These are phyloP conservation scores for Ophraella communa DNA, from an alignment of 2,888 invertebrate species.

Conservation along the genomic window DNA sequence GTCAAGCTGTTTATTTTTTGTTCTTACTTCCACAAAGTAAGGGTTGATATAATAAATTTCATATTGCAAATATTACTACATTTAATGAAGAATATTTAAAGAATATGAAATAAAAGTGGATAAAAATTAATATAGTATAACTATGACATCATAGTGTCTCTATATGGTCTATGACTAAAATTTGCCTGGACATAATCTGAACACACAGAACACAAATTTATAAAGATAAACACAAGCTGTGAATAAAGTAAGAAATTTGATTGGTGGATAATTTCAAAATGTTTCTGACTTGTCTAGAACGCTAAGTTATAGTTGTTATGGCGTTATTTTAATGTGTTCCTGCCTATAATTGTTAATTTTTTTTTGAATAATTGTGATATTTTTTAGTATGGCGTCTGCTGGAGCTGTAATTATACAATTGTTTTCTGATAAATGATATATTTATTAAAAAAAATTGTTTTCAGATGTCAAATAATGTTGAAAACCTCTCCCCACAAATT, in stretches of 20 bases:
- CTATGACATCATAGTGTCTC: too few species aligned
- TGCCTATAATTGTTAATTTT: conserved; percentile 36
- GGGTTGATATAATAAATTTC: too few species aligned
- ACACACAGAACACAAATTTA: too few species aligned
- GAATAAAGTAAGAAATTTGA: conserved; percentile 39
- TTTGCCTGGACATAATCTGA: too few species aligned
- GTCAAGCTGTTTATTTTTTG: too few species aligned
- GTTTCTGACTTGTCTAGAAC: conserved; percentile 42
- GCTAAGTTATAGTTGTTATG: conserved; percentile 47
- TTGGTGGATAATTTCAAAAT: conserved; percentile 51
- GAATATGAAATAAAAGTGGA: too few species aligned
- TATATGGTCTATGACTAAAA: too few species aligned
- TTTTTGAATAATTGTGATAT: conserved; percentile 41
- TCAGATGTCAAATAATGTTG: conserved; percentile 84
- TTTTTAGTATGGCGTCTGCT: conserved; percentile 42
- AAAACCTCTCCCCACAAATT: conserved; percentile 94
- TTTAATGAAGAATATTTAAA: too few species aligned
- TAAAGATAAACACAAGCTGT: conserved; percentile 33
- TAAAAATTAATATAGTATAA: too few species aligned
- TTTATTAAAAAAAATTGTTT: conserved; percentile 40
- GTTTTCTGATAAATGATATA: not conserved
- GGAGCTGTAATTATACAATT: conserved; percentile 41
- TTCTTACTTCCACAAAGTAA: too few species aligned
- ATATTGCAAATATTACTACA: too few species aligned
- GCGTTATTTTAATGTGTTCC: conserved; percentile 39